A percentile compares a stretch with the other conserved stretches of the same genome.
phyloP scores from a whole-genome alignment of 2,888 invertebrate species.

The Rhaphigaster nebulosa region DNA sequence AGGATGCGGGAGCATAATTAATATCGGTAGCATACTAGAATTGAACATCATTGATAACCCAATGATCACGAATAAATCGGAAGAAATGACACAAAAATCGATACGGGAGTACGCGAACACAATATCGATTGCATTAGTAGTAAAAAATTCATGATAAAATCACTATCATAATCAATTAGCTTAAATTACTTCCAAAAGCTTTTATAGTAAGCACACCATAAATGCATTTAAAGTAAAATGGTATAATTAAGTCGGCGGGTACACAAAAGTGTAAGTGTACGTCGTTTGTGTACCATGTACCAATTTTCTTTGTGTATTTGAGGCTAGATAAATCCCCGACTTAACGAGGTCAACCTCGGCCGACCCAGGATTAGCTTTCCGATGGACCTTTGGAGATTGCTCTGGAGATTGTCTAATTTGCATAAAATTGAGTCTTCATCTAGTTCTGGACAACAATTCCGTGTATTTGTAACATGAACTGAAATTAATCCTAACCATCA shows the following conservation, averaged over 20 bases:
- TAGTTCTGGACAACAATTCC: constrained; percentile 12
- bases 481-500: background rate
- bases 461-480: background rate
- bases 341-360: background rate
- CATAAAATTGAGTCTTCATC: background rate
- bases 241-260: background rate
- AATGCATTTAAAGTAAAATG: too few relatives aligned
- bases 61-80: too few relatives aligned
- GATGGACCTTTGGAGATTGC: constrained; percentile 27
- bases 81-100: too few relatives aligned
- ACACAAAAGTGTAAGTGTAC: background rate
- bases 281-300: background rate
- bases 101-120: too few relatives aligned
- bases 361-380: constrained; percentile 20
- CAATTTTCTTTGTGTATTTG: background rate
- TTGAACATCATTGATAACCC: too few relatives aligned
- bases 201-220: background rate
- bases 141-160: too few relatives aligned
- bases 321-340: background rate
- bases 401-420: constrained; percentile 26
- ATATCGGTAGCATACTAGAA: too few relatives aligned
- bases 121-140: too few relatives aligned
- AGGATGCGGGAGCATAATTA: too few relatives aligned
- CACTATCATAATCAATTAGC: too few relatives aligned
- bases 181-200: too few relatives aligned